Conservation (phyloP, 1,140 invertebrate genomes). For the Babylonia areolata region DNA sequence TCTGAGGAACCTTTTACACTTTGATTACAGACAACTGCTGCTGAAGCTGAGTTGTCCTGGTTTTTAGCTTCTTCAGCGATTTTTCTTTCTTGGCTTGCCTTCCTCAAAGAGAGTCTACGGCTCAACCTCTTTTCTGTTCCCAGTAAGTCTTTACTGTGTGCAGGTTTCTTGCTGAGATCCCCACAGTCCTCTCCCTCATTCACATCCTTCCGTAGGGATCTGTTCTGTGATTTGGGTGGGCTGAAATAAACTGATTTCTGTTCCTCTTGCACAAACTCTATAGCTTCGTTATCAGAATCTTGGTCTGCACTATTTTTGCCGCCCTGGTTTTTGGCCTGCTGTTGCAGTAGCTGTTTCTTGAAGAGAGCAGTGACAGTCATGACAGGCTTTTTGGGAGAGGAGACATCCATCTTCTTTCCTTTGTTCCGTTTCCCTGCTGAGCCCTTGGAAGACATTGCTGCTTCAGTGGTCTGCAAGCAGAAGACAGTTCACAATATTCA, state of each 20-base stretch:
- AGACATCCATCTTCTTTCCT: not conserved
- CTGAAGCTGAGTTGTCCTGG: not conserved
- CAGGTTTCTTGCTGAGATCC: not conserved
- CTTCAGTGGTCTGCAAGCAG: slow-evolving; percentile 40
- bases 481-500: slow-evolving; percentile 31
- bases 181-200: not conserved
- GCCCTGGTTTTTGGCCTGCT: too few species aligned
- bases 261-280: not conserved
- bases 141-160: not conserved
- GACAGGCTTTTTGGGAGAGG: not conserved
- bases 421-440: not conserved
- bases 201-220: not conserved
- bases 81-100: not conserved
- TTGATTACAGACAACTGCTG: not conserved
- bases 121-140: not conserved
- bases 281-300: not conserved
- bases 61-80: not conserved
- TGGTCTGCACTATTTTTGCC: not conserved
- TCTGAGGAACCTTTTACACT: not conserved
- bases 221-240: not conserved
- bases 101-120: not conserved
- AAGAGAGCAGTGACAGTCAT: not conserved
- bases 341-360: not conserved
- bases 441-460: not conserved
- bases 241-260: not conserved